Base-by-base conservation (phyloP, 2,888 invertebrate genomes). In the Unio pictorum region DNA sequence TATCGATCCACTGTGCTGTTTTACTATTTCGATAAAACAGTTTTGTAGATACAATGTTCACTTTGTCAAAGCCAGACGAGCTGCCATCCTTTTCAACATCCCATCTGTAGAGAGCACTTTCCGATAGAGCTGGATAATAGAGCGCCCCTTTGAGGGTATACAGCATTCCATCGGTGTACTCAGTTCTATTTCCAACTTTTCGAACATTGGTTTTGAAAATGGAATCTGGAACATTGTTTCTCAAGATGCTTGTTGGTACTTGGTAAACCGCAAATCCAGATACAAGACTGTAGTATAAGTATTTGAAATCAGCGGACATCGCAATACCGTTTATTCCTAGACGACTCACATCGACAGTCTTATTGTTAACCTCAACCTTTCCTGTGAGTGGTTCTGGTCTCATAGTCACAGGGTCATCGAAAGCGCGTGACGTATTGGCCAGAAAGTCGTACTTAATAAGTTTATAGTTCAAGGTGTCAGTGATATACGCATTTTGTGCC, bases 291-390 rank as follows among this genome's bases (percentile, higher is more conserved):
- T 74, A 81, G 55, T 76, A 75, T 17, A 81, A 45, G 64, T 71
- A 78, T 3, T 72, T 54, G 54, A 78, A 76, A 30, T 76, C 75
- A 0, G 76, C 69, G 0, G 78, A 76, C 76, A 81, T 74, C 55
- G 81, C 81, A 28, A 81, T 78, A 18, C 81, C 79, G 58, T 79
- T 72, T 8, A 79, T 69, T 17, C 67, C 65, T 8, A 71, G 68
- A 17, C 55, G 64, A 20, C 61, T 30, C 1, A 63, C 63, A n/a
- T 54, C 18, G n/a, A 63, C 20, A 26, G 54, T n/a, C 1, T 18
- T 63, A 20, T 56, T 71, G 7, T 68, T 71, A 6, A 62, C 60
- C 23, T 67, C 34, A 18, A 66, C 63, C 8, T 63, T 59, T 20
- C 75, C 71, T 8, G 67, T 56, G 23, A 66, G 56, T 7, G 65